Evolutionary conservation across 2,113 vertebrate species (phyloP).

Genomic region (Erinaceus europaeus): DNA sequence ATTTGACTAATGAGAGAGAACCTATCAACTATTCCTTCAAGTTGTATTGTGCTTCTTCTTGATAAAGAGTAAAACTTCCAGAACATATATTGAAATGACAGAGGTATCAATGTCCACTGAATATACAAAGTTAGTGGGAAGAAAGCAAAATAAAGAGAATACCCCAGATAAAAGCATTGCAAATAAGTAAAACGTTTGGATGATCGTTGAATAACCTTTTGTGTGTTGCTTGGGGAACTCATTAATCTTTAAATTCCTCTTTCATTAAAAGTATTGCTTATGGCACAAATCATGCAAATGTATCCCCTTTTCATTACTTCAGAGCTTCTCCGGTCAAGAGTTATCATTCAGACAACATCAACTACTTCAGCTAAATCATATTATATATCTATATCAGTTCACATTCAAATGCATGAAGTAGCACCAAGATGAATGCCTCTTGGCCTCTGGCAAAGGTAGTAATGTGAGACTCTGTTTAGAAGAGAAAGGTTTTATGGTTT

Average conservation of each 20-base stretch:
- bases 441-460: constrained; percentile 24
- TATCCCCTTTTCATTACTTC: constrained; percentile 56
- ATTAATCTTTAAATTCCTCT: constrained; percentile 72
- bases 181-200: constrained; percentile 29
- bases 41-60: background rate
- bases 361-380: constrained; percentile 33
- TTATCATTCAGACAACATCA: constrained; percentile 64
- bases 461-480: background rate
- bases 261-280: constrained; percentile 76
- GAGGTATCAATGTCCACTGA: background rate
- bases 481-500: constrained; percentile 36
- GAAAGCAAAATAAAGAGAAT: background rate
- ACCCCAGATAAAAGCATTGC: constrained; percentile 38
- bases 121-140: background rate
- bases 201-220: background rate
- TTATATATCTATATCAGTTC: constrained; percentile 40
- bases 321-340: constrained; percentile 66
- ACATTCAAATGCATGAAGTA: constrained; percentile 37
- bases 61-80: constrained; percentile 41
- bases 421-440: constrained; percentile 28
- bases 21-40: constrained; percentile 1
- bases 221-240: constrained; percentile 5
- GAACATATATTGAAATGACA: constrained; percentile 31
- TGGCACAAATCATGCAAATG: constrained; percentile 72
- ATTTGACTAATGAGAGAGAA: constrained; percentile 26